Evolutionary conservation across 2,113 vertebrate genomes (phyloP).

Genomic region (Phoenicopterus ruber): DNA sequence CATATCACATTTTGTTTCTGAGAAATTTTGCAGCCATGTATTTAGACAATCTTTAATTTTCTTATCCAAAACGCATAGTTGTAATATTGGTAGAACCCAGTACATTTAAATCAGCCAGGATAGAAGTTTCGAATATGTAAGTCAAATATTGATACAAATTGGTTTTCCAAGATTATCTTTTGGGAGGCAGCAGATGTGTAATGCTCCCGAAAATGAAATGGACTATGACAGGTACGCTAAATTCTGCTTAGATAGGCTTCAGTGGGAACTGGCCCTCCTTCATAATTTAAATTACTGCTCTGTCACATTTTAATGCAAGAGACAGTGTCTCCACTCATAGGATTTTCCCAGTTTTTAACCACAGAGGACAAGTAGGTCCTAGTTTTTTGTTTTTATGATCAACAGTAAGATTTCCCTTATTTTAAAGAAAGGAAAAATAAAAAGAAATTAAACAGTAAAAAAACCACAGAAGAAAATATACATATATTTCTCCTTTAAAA

Average conservation of each 20-base stretch:
- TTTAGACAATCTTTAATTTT: not conserved
- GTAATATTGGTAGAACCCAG: not conserved
- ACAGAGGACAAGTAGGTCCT: not conserved
- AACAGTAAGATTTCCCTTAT: not conserved
- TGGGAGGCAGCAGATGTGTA: not conserved
- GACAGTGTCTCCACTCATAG: not conserved
- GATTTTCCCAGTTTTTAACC: not conserved
- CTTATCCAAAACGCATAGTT: not conserved
- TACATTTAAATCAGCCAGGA: not conserved
- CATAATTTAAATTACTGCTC: constrained; percentile 9
- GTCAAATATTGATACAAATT: not conserved
- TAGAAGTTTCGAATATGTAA: not conserved
- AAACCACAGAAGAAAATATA: not conserved
- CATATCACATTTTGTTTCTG: not conserved
- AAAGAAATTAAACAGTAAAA: not conserved
- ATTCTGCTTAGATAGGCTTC: constrained; percentile 34
- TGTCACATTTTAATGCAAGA: not conserved
- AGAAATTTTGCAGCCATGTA: not conserved
- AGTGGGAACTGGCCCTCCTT: constrained; percentile 21
- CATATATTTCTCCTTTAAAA: not conserved
- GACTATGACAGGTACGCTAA: constrained; percentile 44
- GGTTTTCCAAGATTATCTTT: not conserved
- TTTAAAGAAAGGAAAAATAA: not conserved
- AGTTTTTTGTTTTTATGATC: not conserved
- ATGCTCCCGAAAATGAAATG: constrained; percentile 23